Evolutionary conservation across 1,140 invertebrate species (phyloP).

Genomic region (Andricus grossulariae): DNA sequence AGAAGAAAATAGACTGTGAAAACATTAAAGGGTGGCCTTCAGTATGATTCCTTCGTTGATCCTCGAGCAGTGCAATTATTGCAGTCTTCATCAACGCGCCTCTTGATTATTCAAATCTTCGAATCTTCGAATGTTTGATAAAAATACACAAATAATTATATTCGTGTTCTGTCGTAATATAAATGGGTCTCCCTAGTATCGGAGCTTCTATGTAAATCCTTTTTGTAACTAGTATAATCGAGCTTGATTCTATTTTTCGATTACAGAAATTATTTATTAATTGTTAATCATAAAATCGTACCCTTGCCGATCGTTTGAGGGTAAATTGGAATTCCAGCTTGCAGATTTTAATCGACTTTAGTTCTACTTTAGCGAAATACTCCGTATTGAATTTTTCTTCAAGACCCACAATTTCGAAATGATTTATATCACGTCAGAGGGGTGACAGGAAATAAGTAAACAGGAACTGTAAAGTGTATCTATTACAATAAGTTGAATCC

Average conservation of each 20-base stretch:
- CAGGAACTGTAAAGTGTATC: conserved; percentile 67
- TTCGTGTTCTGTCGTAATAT: conserved; percentile 35
- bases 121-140: background rate
- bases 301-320: background rate
- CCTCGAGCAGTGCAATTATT: conserved; percentile 50
- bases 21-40: conserved; percentile 72
- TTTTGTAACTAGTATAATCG: conserved; percentile 17
- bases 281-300: background rate
- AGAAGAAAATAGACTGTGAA: conserved; percentile 70
- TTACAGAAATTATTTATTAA: background rate
- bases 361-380: background rate
- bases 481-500: conserved; percentile 66
- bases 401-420: conserved; percentile 15
- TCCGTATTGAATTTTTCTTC: background rate
- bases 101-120: background rate
- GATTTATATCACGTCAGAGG: conserved; percentile 49
- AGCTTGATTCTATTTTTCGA: conserved; percentile 4
- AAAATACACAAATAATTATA: conserved; percentile 15
- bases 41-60: conserved; percentile 63
- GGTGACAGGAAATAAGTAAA: conserved; percentile 41
- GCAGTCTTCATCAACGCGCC: conserved; percentile 8
- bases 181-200: conserved; percentile 43
- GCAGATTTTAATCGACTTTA: background rate
- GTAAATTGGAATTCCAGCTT: background rate
- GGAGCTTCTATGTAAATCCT: conserved; percentile 28